These are phyloP conservation scores for Tiphia femorata DNA, from an alignment of 2,888 invertebrate species.

Conservation along the genomic window DNA sequence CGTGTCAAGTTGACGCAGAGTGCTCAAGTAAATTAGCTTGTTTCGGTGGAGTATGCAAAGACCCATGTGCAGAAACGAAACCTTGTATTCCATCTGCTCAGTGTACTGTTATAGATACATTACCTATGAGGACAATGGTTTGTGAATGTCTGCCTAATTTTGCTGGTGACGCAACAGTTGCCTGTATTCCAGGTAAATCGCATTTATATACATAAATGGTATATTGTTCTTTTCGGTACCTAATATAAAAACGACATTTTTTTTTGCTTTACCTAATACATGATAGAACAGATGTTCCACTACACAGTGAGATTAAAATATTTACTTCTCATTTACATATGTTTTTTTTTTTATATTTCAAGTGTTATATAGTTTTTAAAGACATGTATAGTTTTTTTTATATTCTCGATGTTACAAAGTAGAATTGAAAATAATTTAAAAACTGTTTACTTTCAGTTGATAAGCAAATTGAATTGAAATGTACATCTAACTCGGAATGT, in stretches of 20 bases:
- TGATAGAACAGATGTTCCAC: too few species aligned
- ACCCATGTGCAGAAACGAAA: slow-evolving; percentile 82
- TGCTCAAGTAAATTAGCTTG: slow-evolving; percentile 90
- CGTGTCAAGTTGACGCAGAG: slow-evolving; percentile 85
- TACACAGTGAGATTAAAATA: too few species aligned
- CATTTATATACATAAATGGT: neutral
- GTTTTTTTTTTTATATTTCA: too few species aligned
- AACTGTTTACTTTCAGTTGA: slow-evolving; percentile 51
- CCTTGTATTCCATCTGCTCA: slow-evolving; percentile 86
- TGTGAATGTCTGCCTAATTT: slow-evolving; percentile 88
- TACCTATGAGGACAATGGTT: slow-evolving; percentile 89
- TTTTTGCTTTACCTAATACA: too few species aligned
- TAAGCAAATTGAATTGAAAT: slow-evolving; percentile 72
- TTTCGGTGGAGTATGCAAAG: slow-evolving; percentile 82
- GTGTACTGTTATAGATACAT: slow-evolving; percentile 87
- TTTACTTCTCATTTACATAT: too few species aligned
- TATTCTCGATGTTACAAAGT: too few species aligned
- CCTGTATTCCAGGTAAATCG: slow-evolving; percentile 81
- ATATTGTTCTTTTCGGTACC: slow-evolving; percentile 5
- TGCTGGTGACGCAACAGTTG: slow-evolving; percentile 87
- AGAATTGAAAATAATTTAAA: too few species aligned
- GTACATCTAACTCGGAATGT: slow-evolving; percentile 81
- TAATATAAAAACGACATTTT: too few species aligned
- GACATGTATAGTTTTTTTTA: too few species aligned
- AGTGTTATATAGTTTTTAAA: too few species aligned